Evolutionary conservation across 2,888 invertebrate genomes (phyloP), one percentile per base, ranked within the genome.

Genomic region (Shargacucullia verbasci): DNA sequence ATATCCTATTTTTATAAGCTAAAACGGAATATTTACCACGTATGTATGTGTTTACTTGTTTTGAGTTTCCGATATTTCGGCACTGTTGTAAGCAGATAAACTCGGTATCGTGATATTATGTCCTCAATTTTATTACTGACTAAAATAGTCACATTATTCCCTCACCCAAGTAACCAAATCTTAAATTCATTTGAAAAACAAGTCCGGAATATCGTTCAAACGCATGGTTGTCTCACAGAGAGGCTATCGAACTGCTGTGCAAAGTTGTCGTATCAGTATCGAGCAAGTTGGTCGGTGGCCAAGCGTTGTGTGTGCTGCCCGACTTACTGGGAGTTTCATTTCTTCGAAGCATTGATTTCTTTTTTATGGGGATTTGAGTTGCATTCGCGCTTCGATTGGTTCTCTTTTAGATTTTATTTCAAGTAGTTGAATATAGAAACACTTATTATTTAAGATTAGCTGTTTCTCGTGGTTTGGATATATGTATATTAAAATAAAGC

Each of bases 231-330:
- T 59, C 38, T 38, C 41, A 49, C 15, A 55, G 12, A 50, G 56
- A 13, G 44, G 35, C 59, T 59, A 62, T 68, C 43, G 58, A 62
- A 56, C 58, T 66, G 59, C 61, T 60, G 64, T 13, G 46, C 61
- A 25, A 76, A 62, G 50, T 73, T 66, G 54, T 70, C 52, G 70
- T 66, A 68, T 71, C 74, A 59, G 62, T 70, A 60, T 50, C 53
- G 59, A 39, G 44, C 54, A 49, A 61, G 61, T 76, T 76, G 75
- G 74, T 64, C 64, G 59, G 13, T 20, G 62, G 63, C 77, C 77
- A 73, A 64, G 68, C 58, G 62, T 57, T 63, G 47, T 52, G 61
- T 52, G 53, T 50, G 52, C 45, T 44, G 49, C n/a, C 31, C 41
- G 47, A 39, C 45, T 65, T 34, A 33, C 14, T 37, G 29, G 55